phyloP scores from a whole-genome alignment of 2,888 invertebrate species.

The Boloria selene region DNA sequence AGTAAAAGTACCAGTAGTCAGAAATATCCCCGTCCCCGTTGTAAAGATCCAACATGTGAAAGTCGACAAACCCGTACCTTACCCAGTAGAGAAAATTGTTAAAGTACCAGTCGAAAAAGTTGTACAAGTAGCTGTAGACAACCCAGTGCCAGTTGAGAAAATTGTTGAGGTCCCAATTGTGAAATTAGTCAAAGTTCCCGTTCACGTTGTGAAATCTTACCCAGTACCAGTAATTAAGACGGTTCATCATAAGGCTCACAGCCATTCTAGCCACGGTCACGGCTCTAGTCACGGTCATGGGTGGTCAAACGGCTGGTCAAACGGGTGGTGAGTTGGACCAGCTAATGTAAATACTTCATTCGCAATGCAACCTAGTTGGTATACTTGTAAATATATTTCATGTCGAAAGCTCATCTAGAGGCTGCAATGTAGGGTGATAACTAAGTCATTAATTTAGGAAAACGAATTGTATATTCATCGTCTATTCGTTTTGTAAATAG shows the following conservation, averaged over 20 bases:
- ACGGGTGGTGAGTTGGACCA: slow-evolving; percentile 14
- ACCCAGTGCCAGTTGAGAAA: slow-evolving; percentile 79
- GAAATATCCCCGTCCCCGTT: slow-evolving; percentile 80
- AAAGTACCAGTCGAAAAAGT: slow-evolving; percentile 81
- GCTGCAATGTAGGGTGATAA: slow-evolving; percentile 80
- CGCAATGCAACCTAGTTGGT: slow-evolving; percentile 57
- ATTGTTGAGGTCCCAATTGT: slow-evolving; percentile 80
- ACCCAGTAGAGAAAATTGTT: slow-evolving; percentile 83
- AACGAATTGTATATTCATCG: slow-evolving; percentile 56
- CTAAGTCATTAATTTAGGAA: slow-evolving; percentile 80
- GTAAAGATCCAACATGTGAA: slow-evolving; percentile 80
- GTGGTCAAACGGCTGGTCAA: slow-evolving; percentile 48
- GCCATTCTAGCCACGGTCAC: slow-evolving; percentile 51
- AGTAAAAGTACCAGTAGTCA: slow-evolving; percentile 79
- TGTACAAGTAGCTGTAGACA: slow-evolving; percentile 79
- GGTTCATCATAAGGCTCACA: slow-evolving; percentile 67
- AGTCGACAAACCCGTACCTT: slow-evolving; percentile 82
- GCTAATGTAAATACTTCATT: slow-evolving; percentile 42
- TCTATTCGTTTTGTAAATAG: slow-evolving; percentile 70
- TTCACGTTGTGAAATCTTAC: slow-evolving; percentile 70
- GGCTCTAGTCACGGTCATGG: slow-evolving; percentile 45
- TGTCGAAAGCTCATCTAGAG: slow-evolving; percentile 73
- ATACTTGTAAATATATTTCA: slow-evolving; percentile 71
- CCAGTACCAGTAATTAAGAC: slow-evolving; percentile 73
- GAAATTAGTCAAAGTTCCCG: slow-evolving; percentile 75